phyloP scores from a whole-genome alignment of 1,140 invertebrate genomes.

The Tachypleus tridentatus region DNA sequence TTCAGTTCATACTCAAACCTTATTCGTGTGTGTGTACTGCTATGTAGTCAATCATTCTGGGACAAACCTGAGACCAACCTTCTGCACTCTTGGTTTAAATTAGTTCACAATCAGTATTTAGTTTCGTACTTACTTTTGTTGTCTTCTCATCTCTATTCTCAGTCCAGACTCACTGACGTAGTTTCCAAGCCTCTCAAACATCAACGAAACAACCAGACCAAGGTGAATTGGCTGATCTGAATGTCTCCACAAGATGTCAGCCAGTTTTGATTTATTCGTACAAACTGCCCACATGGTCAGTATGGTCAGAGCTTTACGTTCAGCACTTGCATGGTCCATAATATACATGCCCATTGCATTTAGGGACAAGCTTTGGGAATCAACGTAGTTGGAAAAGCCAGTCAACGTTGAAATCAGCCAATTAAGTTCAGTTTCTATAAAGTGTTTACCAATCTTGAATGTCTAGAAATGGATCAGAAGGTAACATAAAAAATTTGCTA shows the following conservation, averaged over 20 bases:
- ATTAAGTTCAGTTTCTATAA: constrained; percentile 21
- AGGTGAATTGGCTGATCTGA: constrained; percentile 36
- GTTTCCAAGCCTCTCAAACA: constrained; percentile 23
- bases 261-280: constrained; percentile 26
- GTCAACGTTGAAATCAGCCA: constrained; percentile 26
- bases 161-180: constrained; percentile 24
- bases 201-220: constrained; percentile 30
- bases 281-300: constrained; percentile 32
- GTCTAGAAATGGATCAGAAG: not conserved
- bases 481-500: too few relatives aligned
- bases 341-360: constrained; percentile 28
- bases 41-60: too few relatives aligned
- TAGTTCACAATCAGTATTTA: too few relatives aligned
- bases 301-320: constrained; percentile 27
- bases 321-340: constrained; percentile 27
- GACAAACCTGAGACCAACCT: too few relatives aligned
- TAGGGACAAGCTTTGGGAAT: constrained; percentile 31
- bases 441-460: constrained; percentile 15
- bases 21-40: too few relatives aligned
- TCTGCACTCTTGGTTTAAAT: too few relatives aligned
- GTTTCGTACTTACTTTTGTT: constrained; percentile 11
- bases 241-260: constrained; percentile 34
- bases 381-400: constrained; percentile 30
- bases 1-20: too few relatives aligned
- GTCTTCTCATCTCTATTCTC: constrained; percentile 23